Conservation (phyloP, 2,797 vertebrate genomes). For the Carapus acus region DNA sequence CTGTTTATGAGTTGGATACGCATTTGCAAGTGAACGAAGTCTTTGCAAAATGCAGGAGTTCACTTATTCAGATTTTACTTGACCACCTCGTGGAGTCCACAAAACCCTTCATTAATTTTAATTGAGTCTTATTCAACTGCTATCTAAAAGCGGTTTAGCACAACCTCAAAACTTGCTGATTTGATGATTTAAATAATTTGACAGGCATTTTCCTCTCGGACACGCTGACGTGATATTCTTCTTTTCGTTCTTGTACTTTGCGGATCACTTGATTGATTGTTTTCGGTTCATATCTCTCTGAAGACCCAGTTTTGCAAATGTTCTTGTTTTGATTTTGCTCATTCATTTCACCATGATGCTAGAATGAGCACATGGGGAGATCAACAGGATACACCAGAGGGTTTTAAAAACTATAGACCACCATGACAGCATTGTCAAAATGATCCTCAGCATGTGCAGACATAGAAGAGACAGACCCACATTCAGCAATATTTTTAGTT, state of each 20-base stretch:
- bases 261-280: not conserved
- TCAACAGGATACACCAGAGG: not conserved
- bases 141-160: too few species aligned
- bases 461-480: too few species aligned
- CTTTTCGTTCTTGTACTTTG: too few species aligned
- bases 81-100: not conserved
- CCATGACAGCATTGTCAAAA: not conserved
- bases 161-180: too few species aligned
- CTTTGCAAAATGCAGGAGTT: not conserved
- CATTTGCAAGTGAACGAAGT: too few species aligned
- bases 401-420: not conserved
- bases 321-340: slow-evolving; percentile 1
- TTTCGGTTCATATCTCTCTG: too few species aligned
- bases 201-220: too few species aligned
- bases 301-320: not conserved
- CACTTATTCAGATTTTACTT: not conserved
- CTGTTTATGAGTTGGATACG: slow-evolving; percentile 4
- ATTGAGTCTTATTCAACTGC: slow-evolving; percentile 3
- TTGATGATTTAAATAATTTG: too few species aligned
- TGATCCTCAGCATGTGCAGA: too few species aligned
- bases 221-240: too few species aligned
- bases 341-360: slow-evolving; percentile 1
- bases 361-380: not conserved
- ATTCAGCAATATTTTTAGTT: too few species aligned
- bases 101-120: slow-evolving; percentile 3